Evolutionary conservation across 1,140 invertebrate species (phyloP), one percentile per base, ranked within the genome.

Genomic region (Halictus rubicundus): DNA sequence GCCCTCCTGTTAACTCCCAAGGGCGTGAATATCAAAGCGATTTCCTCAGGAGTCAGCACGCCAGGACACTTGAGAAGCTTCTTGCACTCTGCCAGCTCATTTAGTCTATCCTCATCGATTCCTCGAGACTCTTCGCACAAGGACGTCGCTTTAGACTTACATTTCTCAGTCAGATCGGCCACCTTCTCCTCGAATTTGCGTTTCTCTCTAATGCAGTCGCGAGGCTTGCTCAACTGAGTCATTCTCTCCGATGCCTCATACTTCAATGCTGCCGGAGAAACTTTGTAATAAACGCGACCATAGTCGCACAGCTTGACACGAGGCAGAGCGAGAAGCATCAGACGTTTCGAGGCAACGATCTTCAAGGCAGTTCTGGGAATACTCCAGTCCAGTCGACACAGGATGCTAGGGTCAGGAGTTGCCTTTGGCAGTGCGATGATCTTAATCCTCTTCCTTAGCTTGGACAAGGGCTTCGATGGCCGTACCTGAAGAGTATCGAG

Each of bases 291-390:
- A 77, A 77, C 61, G 42, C 82, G 70, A 19, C 82, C 52, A 19
- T 52, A 52, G 1, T 74, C 71, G 1, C 37, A 8, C 0, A 78
- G 37, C 14, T 32, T 82, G 14, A 73, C 37, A 0, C 63, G 68
- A 2, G 78, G 84, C 19, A 72, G 10, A 0, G 88, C 70, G 9
- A 89, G 59, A 25, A 74, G n/a, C 21, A 82, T 64, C 12, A 85
- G 63, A 46, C 83, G 77, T 2, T 76, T 86, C 3, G 78, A 82
- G 1, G 78, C 32, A 16, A 73, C 59, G 6, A 78, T 81, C 0
- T 46, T 82, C 25, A 88, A 68, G 0, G 88, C 84, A 0, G 80
- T 70, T 54, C 74, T 87, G 63, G 87, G 80, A 8, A 89, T 46
- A 0, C 16, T 32, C 0, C 2, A 1, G 0, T 52, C 60, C 6